Percentiles rank a stretch among this genome's conserved stretches.
Conservation (phyloP, 2,888 invertebrate species). For the Mellilla xanthometata region DNA sequence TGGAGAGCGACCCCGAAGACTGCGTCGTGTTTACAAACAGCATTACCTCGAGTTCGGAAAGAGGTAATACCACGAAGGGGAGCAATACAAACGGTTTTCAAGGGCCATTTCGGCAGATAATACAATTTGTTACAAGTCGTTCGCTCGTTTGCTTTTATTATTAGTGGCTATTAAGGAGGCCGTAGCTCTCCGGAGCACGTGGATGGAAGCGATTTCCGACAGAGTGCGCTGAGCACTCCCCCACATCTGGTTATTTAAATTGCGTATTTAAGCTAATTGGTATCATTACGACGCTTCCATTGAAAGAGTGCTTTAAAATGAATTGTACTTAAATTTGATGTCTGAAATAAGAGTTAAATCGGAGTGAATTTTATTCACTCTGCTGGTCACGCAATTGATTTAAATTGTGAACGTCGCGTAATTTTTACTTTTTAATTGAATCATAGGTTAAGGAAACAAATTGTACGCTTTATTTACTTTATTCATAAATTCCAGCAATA, state of each 20-base stretch:
- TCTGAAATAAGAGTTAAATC: conserved; percentile 40
- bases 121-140: conserved; percentile 70
- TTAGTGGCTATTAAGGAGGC: conserved; percentile 60
- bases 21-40: conserved; percentile 20
- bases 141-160: conserved; percentile 68
- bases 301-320: conserved; percentile 49
- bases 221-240: conserved; percentile 41
- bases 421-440: not conserved
- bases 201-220: conserved; percentile 41
- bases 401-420: not conserved
- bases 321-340: conserved; percentile 50
- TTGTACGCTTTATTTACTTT: not conserved
- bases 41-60: conserved; percentile 42
- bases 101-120: conserved; percentile 61
- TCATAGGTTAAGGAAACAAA: not conserved
- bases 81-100: conserved; percentile 52
- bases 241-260: conserved; percentile 62
- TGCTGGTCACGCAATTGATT: not conserved
- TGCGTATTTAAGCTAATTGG: conserved; percentile 63
- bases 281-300: conserved; percentile 53
- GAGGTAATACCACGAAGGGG: conserved; percentile 42
- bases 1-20: conserved; percentile 13
- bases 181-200: conserved; percentile 47
- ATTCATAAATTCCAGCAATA: too few species aligned
- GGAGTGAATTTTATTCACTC: conserved; percentile 21